Evolutionary conservation across 2,113 vertebrate genomes (phyloP).

Genomic region (Misgurnus mizolepis): DNA sequence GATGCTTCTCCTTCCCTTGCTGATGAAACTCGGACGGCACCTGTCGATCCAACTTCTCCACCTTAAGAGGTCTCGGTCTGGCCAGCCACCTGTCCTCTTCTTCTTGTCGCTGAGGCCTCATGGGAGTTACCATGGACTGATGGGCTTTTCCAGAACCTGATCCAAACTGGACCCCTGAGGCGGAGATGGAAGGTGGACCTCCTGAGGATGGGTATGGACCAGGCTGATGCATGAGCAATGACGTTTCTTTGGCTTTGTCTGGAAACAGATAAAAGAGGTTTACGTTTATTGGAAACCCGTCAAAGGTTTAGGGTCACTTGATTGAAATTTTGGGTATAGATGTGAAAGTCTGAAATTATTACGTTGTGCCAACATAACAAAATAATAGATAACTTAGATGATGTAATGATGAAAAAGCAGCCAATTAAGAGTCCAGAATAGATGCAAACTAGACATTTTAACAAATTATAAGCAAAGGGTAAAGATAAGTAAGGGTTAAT

Average conservation of each 20-base stretch:
- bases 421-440: no score
- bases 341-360: no score
- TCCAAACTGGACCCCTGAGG: constrained; percentile 83
- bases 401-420: no score
- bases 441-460: no score
- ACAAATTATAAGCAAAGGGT: no score
- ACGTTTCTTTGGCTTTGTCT: constrained; percentile 92
- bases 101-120: constrained; percentile 88
- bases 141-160: constrained; percentile 65
- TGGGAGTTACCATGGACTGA: constrained; percentile 71
- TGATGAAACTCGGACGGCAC: constrained; percentile 89
- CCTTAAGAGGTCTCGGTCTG: constrained; percentile 86
- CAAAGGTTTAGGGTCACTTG: no score
- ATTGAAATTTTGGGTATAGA: no score
- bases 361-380: no score
- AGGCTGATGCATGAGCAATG: constrained; percentile 81
- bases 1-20: constrained; percentile 91
- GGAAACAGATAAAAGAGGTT: constrained; percentile 23
- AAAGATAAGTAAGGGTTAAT: no score
- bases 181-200: constrained; percentile 76
- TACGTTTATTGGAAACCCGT: background rate
- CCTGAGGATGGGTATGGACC: constrained; percentile 75
- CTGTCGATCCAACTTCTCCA: constrained; percentile 93
- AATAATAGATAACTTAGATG: no score
- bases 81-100: constrained; percentile 98